phyloP scores from a whole-genome alignment of 2,888 invertebrate species.

The Leistus spinibarbis region DNA sequence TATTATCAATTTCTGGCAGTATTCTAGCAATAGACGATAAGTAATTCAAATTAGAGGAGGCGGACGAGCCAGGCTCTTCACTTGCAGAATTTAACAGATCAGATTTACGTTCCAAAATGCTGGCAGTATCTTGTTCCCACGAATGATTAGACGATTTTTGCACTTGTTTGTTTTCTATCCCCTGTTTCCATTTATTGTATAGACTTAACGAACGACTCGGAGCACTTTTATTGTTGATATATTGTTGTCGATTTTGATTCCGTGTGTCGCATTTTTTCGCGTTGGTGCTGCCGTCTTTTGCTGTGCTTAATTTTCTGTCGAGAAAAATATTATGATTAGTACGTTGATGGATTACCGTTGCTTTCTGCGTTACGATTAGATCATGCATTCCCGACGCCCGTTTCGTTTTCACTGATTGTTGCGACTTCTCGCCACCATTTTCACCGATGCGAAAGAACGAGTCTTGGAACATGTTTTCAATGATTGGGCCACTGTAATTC shows the following conservation, averaged over 20 bases:
- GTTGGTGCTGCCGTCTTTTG: conserved; percentile 48
- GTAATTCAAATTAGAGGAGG: conserved; percentile 9
- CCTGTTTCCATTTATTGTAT: conserved; percentile 26
- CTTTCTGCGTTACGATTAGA: conserved; percentile 43
- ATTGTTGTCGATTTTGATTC: conserved; percentile 33
- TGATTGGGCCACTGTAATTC: conserved; percentile 68
- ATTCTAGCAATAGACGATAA: conserved; percentile 20
- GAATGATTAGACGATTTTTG: conserved; percentile 37
- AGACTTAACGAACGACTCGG: conserved; percentile 12
- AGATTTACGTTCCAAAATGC: conserved; percentile 56
- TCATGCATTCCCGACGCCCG: conserved; percentile 27
- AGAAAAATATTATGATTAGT: conserved; percentile 50
- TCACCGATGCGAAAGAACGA: background rate
- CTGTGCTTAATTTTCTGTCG: conserved; percentile 51
- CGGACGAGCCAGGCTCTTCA: background rate
- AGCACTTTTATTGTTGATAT: conserved; percentile 3
- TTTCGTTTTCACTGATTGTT: conserved; percentile 22
- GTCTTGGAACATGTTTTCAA: conserved; percentile 68
- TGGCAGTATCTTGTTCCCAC: conserved; percentile 65
- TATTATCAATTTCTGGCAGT: conserved; percentile 30
- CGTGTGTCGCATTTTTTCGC: conserved; percentile 30
- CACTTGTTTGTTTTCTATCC: conserved; percentile 22
- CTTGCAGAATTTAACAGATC: conserved; percentile 2
- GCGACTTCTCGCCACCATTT: conserved; percentile 44
- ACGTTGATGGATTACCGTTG: conserved; percentile 44